Evolutionary conservation across 2,797 vertebrate genomes (phyloP), one percentile per base, ranked within the genome.

Genomic region (Sparidentex hasta): DNA sequence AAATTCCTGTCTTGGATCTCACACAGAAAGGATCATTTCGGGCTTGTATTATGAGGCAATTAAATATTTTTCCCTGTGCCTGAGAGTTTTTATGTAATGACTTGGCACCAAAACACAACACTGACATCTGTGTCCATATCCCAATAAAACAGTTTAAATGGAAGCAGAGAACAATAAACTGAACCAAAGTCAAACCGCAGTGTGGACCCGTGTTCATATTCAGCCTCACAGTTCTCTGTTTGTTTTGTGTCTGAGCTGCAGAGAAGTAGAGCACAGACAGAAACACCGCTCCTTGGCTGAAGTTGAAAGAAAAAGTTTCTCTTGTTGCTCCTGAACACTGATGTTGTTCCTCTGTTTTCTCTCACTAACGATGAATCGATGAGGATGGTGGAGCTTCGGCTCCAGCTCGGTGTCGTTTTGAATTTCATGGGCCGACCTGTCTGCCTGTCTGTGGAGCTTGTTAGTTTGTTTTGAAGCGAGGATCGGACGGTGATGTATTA

Each of bases 401-500:
- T 57, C 17, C 0, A 80, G 55, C 65, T 52, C 38, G 3, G 29
- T 43, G 51, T 18, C 18, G 2, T 66, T 81, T 64, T 75, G 47
- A 67, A 78, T 81, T 65, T 65, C 54, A 62, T 14, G 18, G 61
- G n/a, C 65, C 4, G 11, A 17, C 14, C 47, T 11, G 20, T 20
- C 69, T 61, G 67, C 59, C 33, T 41, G 66, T 76, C 67, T 58
- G 69, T 29, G 43, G 52, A 64, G 71, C 86, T 88, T 81, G 71
- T 78, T 78, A 81, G 68, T 71, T 71, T 71, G 76, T 82, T 80
- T 71, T 84, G 66, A 85, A 81, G 64, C 7, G 21, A 57, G 59
- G 50, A 51, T 69, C 25, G 27, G 56, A 25, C 4, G 0, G 68
- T 48, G 54, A 76, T 55, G 55, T 57, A 25, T 72, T 41, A 41